Conservation (phyloP, 1,140 invertebrate genomes). For the Limonius californicus region DNA sequence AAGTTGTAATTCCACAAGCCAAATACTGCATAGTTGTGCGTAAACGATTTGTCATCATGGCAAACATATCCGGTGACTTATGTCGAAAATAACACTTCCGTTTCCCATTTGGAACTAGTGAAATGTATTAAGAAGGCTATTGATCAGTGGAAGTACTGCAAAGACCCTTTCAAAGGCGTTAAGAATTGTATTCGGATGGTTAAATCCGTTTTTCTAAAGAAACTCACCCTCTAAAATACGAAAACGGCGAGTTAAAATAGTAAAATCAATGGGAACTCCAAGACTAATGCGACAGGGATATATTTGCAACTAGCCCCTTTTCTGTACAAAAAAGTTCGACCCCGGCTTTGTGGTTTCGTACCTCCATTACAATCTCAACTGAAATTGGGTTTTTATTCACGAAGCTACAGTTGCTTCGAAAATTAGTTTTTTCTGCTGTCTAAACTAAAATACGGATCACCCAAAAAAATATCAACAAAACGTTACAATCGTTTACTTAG, state of each 20-base stretch:
- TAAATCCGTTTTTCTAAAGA: constrained; percentile 4
- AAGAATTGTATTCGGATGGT: constrained; percentile 5
- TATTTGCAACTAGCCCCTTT: constrained; percentile 19
- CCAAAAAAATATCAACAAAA: no score
- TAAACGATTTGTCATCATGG: no score
- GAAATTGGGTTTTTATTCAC: constrained; percentile 12
- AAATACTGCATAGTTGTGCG: constrained; percentile 1
- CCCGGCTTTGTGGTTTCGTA: constrained; percentile 1
- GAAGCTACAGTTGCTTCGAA: not conserved
- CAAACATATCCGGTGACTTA: no score
- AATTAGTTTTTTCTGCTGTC: not conserved
- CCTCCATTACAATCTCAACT: constrained; percentile 1
- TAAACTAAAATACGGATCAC: not conserved
- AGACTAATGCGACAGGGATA: constrained; percentile 19
- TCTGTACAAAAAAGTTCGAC: constrained; percentile 13
- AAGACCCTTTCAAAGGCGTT: not conserved
- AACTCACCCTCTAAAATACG: constrained; percentile 1
- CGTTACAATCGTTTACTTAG: no score
- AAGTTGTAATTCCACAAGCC: not conserved
- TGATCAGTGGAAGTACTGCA: not conserved
- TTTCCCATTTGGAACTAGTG: not conserved
- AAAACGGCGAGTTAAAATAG: constrained; percentile 8
- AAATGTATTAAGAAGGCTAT: not conserved
- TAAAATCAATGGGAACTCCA: constrained; percentile 11
- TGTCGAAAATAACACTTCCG: no score